A percentile compares a stretch with the other conserved stretches of the same genome.
Evolutionary conservation across 2,113 vertebrate species (phyloP).

Genomic region (Bettongia penicillata): DNA sequence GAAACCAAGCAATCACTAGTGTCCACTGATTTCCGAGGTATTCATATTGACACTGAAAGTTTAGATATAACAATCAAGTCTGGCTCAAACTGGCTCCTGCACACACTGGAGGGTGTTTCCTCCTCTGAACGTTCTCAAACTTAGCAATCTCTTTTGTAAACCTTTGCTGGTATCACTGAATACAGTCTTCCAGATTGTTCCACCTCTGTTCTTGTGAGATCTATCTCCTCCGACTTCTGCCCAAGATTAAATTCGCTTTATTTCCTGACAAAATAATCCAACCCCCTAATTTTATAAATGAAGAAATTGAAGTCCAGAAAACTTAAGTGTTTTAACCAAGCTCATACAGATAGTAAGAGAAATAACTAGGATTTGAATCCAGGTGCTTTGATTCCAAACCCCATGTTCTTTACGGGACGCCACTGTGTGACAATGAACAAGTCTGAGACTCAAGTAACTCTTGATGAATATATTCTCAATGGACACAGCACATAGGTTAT

Average conservation of each 20-base stretch:
- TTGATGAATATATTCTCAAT: neutral
- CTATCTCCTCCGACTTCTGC: neutral
- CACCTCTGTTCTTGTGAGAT: neutral
- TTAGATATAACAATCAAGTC: neutral
- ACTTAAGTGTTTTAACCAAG: neutral
- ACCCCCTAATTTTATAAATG: neutral
- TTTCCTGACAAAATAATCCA: neutral
- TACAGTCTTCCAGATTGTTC: neutral
- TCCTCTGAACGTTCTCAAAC: neutral
- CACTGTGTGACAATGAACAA: neutral
- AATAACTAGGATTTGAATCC: neutral
- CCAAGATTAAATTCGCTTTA: neutral
- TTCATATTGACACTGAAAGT: neutral
- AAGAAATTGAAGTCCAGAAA: neutral
- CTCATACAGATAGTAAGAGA: neutral
- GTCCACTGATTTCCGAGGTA: neutral
- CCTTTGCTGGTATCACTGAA: neutral
- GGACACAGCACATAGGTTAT: neutral
- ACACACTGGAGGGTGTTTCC: neutral
- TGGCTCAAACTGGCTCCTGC: neutral
- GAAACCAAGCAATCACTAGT: neutral
- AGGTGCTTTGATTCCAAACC: neutral
- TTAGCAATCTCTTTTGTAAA: neutral
- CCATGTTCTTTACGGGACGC: neutral
- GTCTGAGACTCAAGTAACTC: neutral